These are phyloP conservation scores for Heliconius charithonia DNA, from an alignment of 2,888 invertebrate species.

Conservation along the genomic window DNA sequence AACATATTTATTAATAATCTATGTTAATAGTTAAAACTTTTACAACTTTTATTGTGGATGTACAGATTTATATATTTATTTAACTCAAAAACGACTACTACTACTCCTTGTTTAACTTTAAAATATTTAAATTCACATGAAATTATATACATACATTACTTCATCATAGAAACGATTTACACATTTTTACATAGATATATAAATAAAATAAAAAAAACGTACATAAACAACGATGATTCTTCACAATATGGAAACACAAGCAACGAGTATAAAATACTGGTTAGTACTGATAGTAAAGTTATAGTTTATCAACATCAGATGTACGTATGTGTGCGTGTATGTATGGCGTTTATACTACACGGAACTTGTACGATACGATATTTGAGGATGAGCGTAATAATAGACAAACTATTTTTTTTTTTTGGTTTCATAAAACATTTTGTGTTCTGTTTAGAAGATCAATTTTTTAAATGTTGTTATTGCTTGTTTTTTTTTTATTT, in stretches of 20 bases:
- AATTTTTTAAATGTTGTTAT: not conserved
- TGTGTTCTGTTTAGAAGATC: not conserved
- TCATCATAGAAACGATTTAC: not conserved
- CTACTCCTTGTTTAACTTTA: too few species aligned
- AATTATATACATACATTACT: not conserved
- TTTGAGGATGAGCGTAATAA: not conserved
- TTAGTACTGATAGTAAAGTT: not conserved
- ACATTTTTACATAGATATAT: not conserved
- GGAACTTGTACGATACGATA: not conserved
- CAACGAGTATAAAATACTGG: not conserved
- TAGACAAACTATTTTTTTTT: not conserved
- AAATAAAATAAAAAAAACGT: not conserved
- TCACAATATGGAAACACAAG: conserved; percentile 6
- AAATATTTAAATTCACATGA: not conserved
- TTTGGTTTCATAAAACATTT: not conserved
- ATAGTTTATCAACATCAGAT: not conserved
- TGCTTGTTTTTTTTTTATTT: not conserved
- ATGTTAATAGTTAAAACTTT: too few species aligned
- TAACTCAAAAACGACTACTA: not conserved
- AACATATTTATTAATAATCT: too few species aligned
- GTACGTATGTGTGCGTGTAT: not conserved
- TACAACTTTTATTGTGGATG: too few species aligned
- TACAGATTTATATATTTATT: too few species aligned
- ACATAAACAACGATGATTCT: not conserved
- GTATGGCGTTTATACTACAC: not conserved